phyloP scores from a whole-genome alignment of 2,113 vertebrate species.

The Euleptes europaea region DNA sequence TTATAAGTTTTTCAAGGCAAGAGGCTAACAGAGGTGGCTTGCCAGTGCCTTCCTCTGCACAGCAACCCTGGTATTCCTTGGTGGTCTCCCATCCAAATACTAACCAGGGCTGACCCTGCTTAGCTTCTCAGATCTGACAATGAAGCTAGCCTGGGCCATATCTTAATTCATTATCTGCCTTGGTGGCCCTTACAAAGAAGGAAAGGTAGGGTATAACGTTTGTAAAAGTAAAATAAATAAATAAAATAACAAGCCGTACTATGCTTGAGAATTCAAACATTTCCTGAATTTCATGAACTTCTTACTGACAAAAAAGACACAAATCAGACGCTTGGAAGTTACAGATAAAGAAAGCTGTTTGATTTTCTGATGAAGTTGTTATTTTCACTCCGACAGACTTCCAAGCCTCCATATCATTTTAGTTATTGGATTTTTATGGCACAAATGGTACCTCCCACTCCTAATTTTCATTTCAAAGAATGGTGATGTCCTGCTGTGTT shows the following conservation, averaged over 20 bases:
- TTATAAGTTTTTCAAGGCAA: too few relatives aligned
- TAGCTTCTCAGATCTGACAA: too few relatives aligned
- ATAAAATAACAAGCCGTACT: background rate
- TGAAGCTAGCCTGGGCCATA: too few relatives aligned
- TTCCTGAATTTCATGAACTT: background rate
- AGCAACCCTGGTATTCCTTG: too few relatives aligned
- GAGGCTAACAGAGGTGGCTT: too few relatives aligned
- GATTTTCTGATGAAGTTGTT: slow-evolving; percentile 59
- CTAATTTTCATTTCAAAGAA: slow-evolving; percentile 80
- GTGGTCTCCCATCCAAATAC: too few relatives aligned
- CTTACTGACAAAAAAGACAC: slow-evolving; percentile 10
- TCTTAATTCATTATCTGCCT: too few relatives aligned
- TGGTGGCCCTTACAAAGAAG: too few relatives aligned
- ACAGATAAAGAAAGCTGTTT: slow-evolving; percentile 36
- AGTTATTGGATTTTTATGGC: slow-evolving; percentile 78
- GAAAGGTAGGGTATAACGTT: too few relatives aligned
- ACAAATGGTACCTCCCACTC: slow-evolving; percentile 77
- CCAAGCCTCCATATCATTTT: slow-evolving; percentile 71
- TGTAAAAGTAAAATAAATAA: too few relatives aligned
- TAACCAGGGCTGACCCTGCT: too few relatives aligned
- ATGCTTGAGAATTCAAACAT: background rate
- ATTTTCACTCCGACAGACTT: slow-evolving; percentile 67
- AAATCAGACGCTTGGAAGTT: slow-evolving; percentile 37
- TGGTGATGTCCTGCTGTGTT: slow-evolving; percentile 77
- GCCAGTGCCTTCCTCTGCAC: too few relatives aligned